Evolutionary conservation across 1,140 invertebrate species (phyloP).

Genomic region (Araneus ventricosus): DNA sequence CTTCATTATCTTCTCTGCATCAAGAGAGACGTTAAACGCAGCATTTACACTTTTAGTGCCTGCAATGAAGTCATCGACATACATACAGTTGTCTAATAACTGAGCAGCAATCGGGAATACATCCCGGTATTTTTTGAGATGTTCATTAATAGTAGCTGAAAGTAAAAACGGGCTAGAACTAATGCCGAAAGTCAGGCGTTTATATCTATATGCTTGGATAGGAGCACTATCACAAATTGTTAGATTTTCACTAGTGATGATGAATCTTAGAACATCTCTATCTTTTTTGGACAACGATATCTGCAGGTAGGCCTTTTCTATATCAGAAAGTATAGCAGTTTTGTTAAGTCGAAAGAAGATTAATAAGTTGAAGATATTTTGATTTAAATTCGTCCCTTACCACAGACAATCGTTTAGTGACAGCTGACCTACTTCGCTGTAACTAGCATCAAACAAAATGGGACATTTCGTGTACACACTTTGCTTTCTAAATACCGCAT

Average conservation of each 20-base stretch:
- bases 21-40: constrained; percentile 16
- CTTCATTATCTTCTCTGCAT: constrained; percentile 15
- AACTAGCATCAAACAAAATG: background rate
- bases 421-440: background rate
- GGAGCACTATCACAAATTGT: background rate
- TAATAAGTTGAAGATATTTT: background rate
- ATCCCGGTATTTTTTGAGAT: background rate
- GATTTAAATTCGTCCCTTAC: background rate
- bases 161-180: constrained; percentile 14
- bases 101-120: background rate
- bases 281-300: no score
- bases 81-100: constrained; percentile 24
- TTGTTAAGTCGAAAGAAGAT: background rate
- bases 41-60: background rate
- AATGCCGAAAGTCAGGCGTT: background rate
- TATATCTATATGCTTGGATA: background rate
- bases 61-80: constrained; percentile 46
- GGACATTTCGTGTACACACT: background rate
- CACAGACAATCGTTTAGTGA: constrained; percentile 4
- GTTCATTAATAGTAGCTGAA: background rate
- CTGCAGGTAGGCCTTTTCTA: no score
- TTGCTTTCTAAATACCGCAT: background rate
- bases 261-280: no score
- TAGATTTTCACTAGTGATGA: no score
- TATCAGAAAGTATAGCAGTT: background rate